Conservation (phyloP, 1,140 invertebrate species). For the Leptestheria dahalacensis region DNA sequence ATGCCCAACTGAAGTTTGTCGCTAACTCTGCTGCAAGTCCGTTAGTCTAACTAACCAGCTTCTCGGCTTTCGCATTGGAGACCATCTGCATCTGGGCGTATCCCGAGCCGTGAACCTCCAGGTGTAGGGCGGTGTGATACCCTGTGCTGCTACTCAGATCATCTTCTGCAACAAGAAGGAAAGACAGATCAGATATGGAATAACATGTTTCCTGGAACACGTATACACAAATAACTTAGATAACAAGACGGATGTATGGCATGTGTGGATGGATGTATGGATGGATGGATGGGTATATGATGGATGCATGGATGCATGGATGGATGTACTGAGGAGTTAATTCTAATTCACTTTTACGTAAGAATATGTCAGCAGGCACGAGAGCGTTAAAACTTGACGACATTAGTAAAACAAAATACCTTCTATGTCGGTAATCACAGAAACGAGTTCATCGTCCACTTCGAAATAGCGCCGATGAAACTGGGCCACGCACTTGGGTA, state of each 20-base stretch:
- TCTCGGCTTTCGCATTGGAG: constrained; percentile 40
- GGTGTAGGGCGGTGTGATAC: constrained; percentile 49
- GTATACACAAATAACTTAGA: too few relatives aligned
- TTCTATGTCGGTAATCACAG: constrained; percentile 45
- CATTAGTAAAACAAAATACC: constrained; percentile 25
- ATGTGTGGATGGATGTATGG: too few relatives aligned
- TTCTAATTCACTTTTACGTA: too few relatives aligned
- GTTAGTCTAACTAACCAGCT: constrained; percentile 32
- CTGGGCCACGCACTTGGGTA: constrained; percentile 33
- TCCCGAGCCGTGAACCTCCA: constrained; percentile 54
- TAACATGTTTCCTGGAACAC: too few relatives aligned
- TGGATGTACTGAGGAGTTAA: too few relatives aligned
- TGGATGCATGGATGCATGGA: too few relatives aligned
- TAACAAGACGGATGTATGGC: too few relatives aligned
- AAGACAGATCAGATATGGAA: constrained; percentile 21
- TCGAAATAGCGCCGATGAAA: constrained; percentile 40
- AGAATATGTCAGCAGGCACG: too few relatives aligned
- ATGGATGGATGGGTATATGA: too few relatives aligned
- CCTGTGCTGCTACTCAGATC: constrained; percentile 41
- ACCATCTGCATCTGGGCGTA: constrained; percentile 57
- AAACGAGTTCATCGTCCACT: constrained; percentile 43
- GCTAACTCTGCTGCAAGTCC: too few relatives aligned
- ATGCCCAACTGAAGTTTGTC: too few relatives aligned
- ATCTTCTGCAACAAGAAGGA: constrained; percentile 42
- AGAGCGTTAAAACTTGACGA: constrained; percentile 6